Base-by-base conservation (phyloP, 2,113 vertebrate species). In the Cariama cristata region DNA sequence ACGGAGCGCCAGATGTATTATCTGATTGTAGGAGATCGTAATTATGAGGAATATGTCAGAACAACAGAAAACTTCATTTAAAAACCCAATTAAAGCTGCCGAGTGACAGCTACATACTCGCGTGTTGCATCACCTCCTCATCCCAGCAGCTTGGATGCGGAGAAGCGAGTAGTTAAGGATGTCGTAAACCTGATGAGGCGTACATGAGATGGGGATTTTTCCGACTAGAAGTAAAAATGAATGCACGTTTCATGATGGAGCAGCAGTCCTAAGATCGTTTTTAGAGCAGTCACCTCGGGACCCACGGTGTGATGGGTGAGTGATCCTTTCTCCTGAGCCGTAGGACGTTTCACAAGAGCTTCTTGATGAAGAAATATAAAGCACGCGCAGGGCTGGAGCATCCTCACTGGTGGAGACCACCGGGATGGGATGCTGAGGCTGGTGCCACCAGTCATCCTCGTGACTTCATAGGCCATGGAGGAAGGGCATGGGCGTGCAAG, bases 31-130 rank as follows among this genome's bases (percentile, higher is more conserved):
- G 85, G 63, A 84, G 91, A 73, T 63, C 58, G 1, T 81, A 72
- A 92, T 91, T 89, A 94, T 32, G 86, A 92, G 76, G 75, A 90
- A 83, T 96, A 94, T 94, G 83, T 83, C 86, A 92, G 83, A 92
- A 91, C 92, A 93, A 90, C 91, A 88, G 93, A 92, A 96, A 92
- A 88, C 76, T 86, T 90, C 79, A 89, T 94, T 91, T 30, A 82
- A 95, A 96, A 93, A 45, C 69, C 55, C 83, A 88, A 88, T 96
- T 94, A 97, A 96, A 92, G 20, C 86, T 91, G 95, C 66, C 24
- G 47, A 96, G 49, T 95, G 94, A 93, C 83, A 90, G 73, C 73
- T 85, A 71, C 21, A 4, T 79, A 44, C n/a, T 33, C 10, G 6
- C 12, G 35, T 53, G 50, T 92, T 97, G 83, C 88, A 85, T 92